A percentile compares a stretch with the other conserved stretches of the same genome.
phyloP scores from a whole-genome alignment of 2,113 vertebrate species.

The Tragelaphus strepsiceros region DNA sequence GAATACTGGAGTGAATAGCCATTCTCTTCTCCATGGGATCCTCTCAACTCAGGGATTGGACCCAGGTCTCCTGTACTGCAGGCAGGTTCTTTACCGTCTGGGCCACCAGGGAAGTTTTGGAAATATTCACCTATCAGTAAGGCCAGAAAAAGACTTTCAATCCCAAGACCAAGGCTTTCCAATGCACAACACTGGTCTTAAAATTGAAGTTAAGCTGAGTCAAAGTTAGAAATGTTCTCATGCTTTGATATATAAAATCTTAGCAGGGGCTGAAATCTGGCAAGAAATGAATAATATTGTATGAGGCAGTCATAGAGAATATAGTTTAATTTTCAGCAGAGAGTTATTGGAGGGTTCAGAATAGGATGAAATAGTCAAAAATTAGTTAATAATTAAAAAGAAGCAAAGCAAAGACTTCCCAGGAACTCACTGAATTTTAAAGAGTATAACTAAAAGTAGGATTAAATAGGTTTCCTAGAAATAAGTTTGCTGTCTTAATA shows the following conservation, averaged over 20 bases:
- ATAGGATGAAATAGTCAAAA: neutral
- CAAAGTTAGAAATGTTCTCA: neutral
- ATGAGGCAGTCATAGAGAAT: neutral
- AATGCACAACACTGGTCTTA: neutral
- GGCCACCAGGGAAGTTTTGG: neutral
- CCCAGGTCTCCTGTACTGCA: neutral
- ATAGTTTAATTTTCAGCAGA: neutral
- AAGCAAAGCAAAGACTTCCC: slow-evolving; percentile 10
- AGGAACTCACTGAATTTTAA: neutral
- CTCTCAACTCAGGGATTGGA: neutral
- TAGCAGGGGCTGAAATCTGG: neutral
- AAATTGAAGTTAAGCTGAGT: neutral
- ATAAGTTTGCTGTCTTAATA: neutral
- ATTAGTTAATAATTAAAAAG: slow-evolving; percentile 44
- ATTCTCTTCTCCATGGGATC: neutral
- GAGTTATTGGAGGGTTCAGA: neutral
- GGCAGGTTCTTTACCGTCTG: neutral
- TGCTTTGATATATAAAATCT: neutral
- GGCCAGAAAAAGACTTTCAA: neutral
- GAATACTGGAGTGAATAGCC: neutral
- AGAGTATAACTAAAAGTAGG: neutral
- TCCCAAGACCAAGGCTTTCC: neutral
- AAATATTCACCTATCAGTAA: neutral
- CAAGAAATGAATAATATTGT: neutral
- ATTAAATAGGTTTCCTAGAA: neutral